Evolutionary conservation across 2,113 vertebrate genomes (phyloP), one percentile per base, ranked within the genome.

Genomic region (Fukomys damarensis): DNA sequence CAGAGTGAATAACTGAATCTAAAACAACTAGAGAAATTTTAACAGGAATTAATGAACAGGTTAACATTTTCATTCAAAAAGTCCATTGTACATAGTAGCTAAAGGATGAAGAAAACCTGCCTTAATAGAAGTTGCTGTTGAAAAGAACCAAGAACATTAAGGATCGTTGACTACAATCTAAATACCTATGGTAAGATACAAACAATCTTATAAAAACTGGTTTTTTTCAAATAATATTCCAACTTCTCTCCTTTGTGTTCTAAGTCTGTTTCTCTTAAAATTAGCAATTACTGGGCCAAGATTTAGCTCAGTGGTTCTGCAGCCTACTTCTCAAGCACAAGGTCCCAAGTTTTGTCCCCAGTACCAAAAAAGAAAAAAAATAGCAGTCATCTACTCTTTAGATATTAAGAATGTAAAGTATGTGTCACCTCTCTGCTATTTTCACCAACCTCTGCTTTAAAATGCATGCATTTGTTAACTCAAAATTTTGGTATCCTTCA

Each of bases 261-360:
- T 43, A 91, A 82, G 49, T 16, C 2, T 38, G 80, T 87, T 95
- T 93, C 14, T 84, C n/a, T 84, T 93, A 65, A 91, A 97, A 92
- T 86, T 82, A 95, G 58, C 32, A 89, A 5, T 77, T 32, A 14
- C 0, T 10, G n/a, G n/a, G n/a, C n/a, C n/a, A n/a, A n/a, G n/a
- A n/a, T n/a, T n/a, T n/a, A n/a, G n/a, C n/a, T n/a, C n/a, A n/a
- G n/a, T n/a, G n/a, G n/a, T n/a, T n/a, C n/a, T n/a, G n/a, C n/a
- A n/a, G n/a, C n/a, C n/a, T n/a, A n/a, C n/a, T n/a, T n/a, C n/a
- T n/a, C n/a, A n/a, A n/a, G n/a, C n/a, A n/a, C n/a, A n/a, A n/a
- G n/a, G n/a, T n/a, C n/a, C n/a, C n/a, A n/a, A n/a, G n/a, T n/a
- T n/a, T n/a, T n/a, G n/a, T n/a, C n/a, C n/a, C n/a, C n/a, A n/a